Percentiles rank a stretch among this genome's conserved stretches.
Conservation (phyloP, 2,797 vertebrate genomes). For the Pantherophis vulpinus region DNA sequence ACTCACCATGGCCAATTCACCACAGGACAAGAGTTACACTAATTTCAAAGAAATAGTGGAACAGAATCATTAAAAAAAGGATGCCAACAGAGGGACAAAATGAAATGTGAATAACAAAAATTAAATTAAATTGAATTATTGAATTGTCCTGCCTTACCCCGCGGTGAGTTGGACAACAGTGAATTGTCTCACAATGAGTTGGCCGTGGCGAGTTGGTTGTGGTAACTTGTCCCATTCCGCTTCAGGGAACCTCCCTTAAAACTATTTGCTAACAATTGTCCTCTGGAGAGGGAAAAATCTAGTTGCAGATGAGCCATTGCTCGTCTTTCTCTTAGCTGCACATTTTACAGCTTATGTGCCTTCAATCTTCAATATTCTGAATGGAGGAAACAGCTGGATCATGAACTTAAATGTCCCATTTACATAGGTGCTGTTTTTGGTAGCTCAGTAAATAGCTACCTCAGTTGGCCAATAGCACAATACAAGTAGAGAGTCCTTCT, state of each 20-base stretch:
- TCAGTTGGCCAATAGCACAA: neutral
- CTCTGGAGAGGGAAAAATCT: neutral
- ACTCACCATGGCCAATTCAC: neutral
- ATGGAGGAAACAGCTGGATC: neutral
- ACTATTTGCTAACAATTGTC: neutral
- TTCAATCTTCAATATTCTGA: neutral
- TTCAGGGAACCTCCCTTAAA: neutral
- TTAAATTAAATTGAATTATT: neutral
- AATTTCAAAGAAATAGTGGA: neutral
- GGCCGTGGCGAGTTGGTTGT: neutral
- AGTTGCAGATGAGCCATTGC: neutral
- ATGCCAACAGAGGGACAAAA: neutral
- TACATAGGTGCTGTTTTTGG: neutral
- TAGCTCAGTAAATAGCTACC: conserved; percentile 12
- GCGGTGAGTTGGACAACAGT: neutral
- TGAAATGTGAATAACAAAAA: neutral
- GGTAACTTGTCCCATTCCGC: neutral
- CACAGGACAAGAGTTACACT: neutral
- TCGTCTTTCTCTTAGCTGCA: neutral
- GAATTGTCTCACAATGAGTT: neutral
- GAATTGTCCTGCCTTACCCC: neutral
- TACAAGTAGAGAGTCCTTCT: neutral
- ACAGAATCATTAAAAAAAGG: neutral
- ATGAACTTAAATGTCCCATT: neutral
- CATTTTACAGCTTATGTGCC: neutral